Evolutionary conservation across 2,113 vertebrate species (phyloP), one percentile per base, ranked within the genome.

Genomic region (Trematomus loennbergii): DNA sequence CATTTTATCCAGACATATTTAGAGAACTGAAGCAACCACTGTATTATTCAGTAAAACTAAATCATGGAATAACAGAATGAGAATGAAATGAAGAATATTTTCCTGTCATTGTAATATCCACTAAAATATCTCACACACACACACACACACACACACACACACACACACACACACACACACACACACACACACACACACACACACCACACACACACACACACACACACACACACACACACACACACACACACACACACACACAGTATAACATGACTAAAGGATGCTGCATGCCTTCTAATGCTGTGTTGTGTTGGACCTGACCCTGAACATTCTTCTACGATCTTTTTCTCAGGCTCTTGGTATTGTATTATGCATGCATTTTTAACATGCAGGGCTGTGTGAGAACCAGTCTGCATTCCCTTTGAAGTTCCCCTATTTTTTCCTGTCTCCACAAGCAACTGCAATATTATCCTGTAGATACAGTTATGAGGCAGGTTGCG

Each of bases 351-450:
- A 12, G 43, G 65, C 62, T 72, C 75, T 78, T 33, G 59, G 69
- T 73, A 11, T 74, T 86, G 70, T 82, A 81, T 83, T 84, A 84
- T 84, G 71, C 69, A 89, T 87, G 75, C 49, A 11, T 72, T 84
- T 85, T 59, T 83, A 79, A 86, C 70, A 82, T 83, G 72, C 71
- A 67, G 63, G 46, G 84, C 71, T 82, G 54, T 78, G 70, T 69
- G 64, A 62, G 8, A 76, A 64, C 58, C 46, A 55, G 48, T 36
- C 72, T 68, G 75, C 75, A 55, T 82, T 86, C 40, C 60, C 66
- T 88, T 87, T 91, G 82, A 88, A 87, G 75, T 82, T 78, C 11
- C 4, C 25, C 46, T 77, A 40, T 75, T 20, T 69, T 18, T 69
- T 58, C 71, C 71, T 54, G 9, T 52, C 65, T 81, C 71, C 64